Base-by-base conservation (phyloP, 2,888 invertebrate species). In the Zhuqinia jingwanae region DNA sequence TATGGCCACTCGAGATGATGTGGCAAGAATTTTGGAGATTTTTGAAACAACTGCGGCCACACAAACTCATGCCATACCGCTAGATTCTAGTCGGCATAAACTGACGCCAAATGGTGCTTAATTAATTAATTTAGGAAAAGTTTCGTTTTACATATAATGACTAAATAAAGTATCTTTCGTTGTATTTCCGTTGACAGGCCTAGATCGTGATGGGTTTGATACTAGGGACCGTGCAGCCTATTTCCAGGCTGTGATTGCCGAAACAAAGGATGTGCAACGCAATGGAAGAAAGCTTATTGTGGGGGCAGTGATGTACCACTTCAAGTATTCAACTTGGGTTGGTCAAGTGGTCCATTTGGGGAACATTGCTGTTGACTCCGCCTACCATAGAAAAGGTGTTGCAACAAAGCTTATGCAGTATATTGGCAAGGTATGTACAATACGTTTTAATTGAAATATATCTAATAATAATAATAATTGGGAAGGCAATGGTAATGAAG, bases 301-400 rank as follows among this genome's bases (percentile, higher is more conserved):
- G 5, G 98, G 97, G 0, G 97, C 96, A 92, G 95, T 96, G 0
- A 92, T 98, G 22, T 97, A 95, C 92, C 97, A 95, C 92, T 95
- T 94, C 86, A 94, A 94, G 0, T 98, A 97, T 92, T 97, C 97
- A 1, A 97, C 98, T 0, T 97, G 97, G 96, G 93, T 95, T 90
- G 98, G 88, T 13, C 84, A 79, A 70, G 93, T 95, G 0, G 93
- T 97, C 91, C 96, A 96, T 93, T 93, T 98, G 86, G 97, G 98
- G 92, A 98, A 98, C 92, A 92, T 98, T 50, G 97, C 96, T 92
- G 95, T 98, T 1, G 94, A 95, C 20, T 94, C 94, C 0, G 92
- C 93, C 0, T 94, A 94, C 92, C 93, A 97, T 22, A 93, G 94
- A 1, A 93, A 93, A 70, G 95, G 96, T 0, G 92, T 96, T 45